Evolutionary conservation across 2,113 vertebrate genomes (phyloP), one percentile per base, ranked within the genome.

Genomic region (Passer montanus): DNA sequence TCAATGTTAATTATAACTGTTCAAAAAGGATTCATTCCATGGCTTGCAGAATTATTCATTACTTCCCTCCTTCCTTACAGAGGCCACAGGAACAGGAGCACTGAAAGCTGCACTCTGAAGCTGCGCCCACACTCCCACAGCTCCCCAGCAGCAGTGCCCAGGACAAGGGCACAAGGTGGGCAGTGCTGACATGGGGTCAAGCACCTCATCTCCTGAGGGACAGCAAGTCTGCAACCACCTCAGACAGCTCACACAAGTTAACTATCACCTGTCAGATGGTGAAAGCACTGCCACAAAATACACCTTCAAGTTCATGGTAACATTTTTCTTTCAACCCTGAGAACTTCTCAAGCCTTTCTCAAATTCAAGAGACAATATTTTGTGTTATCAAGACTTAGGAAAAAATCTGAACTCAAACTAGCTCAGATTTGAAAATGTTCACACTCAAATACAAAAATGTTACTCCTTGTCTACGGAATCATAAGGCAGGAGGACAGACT

Each of bases 271-370:
- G 23, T 5, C 1, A 1, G 74, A 66, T 9, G 26, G 46, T 11
- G n/a, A 9, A 43, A 63, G 35, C 19, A 52, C 24, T 21, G 13
- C 46, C 68, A 35, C 41, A 80, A 84, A 74, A 66, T 3, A 59
- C 0, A 39, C 26, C 22, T 13, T 4, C 1, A 12, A 24, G 21
- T 13, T 13, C 17, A 28, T 0, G 5, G 9, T 31, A 26, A 52
- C 0, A 0, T 18, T 56, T 55, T 35, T 41, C 41, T 50, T 60
- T 64, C 67, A 20, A 37, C 24, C 33, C 17, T 31, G 20, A 50
- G 27, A 67, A 58, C 10, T 22, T 15, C 56, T 13, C 44, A 20
- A 30, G 5, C 23, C 49, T 43, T 46, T 24, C 41, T 53, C 44
- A 75, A 63, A 85, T 55, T 76, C 55, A 67, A 31, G 35, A 60